A percentile compares a stretch with the other conserved stretches of the same genome.
Evolutionary conservation across 2,797 vertebrate species (phyloP).

Genomic region (Aplochiton taeniatus): DNA sequence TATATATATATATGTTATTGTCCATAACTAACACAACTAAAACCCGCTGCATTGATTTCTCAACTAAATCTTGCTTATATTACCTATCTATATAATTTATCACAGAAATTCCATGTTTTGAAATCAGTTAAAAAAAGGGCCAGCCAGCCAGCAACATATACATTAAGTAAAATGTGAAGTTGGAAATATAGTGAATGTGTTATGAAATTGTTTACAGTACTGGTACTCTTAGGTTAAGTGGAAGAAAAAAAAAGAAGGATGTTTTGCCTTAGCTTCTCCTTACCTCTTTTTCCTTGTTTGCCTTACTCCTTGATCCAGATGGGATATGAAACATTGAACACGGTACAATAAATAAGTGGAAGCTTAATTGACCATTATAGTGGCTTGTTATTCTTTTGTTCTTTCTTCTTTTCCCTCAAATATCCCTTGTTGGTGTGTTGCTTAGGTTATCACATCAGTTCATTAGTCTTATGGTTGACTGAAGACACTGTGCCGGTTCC

Average conservation of each 20-base stretch:
- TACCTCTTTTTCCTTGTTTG: conserved; percentile 1
- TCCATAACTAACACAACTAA: too few species aligned
- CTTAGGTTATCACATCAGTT: background rate
- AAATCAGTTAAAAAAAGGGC: too few species aligned
- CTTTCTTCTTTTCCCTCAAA: background rate
- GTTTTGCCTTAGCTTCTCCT: too few species aligned
- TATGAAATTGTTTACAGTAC: conserved; percentile 39
- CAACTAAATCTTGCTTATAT: too few species aligned
- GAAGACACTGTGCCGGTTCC: background rate
- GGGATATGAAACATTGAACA: conserved; percentile 28
- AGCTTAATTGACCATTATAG: conserved; percentile 15
- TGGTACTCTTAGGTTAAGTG: conserved; percentile 27
- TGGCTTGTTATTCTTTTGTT: conserved; percentile 4
- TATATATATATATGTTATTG: too few species aligned
- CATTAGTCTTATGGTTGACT: background rate
- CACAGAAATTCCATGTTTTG: too few species aligned
- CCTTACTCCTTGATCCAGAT: conserved; percentile 28
- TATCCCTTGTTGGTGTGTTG: background rate
- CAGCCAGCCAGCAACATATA: too few species aligned
- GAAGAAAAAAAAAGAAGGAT: too few species aligned
- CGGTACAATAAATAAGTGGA: conserved; percentile 48
- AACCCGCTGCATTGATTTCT: too few species aligned
- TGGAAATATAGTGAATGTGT: background rate
- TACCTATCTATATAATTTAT: too few species aligned
- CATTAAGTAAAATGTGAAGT: background rate